Base-by-base conservation (phyloP, 2,888 invertebrate genomes). In the Drosophila vallismaia region DNA sequence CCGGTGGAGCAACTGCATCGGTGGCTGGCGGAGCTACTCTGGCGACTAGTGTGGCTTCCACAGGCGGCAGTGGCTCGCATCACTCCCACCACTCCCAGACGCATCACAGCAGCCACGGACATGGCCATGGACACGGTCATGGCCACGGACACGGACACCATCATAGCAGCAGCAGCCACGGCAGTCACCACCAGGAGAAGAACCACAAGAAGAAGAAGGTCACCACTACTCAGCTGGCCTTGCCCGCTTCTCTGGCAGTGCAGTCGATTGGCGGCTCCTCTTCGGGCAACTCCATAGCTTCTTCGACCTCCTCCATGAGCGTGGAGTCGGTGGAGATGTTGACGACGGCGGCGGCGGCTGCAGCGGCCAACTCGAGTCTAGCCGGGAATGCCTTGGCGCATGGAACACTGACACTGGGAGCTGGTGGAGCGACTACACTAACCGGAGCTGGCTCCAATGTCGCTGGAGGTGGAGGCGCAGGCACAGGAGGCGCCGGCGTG, bases 291-390 rank as follows among this genome's bases (percentile, higher is more conserved):
- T 87, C 87, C 4, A 62, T 90, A 14, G 80, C 89, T 7, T 89
- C 91, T 4, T 89, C 90, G 3, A 80, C 90, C n/a, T 89, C 87
- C 10, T 89, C 88, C 8, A 79, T 86, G 62, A 90, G 84, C 51
- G 86, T 87, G 3, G 90, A 91, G 4, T 87, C 89, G 0, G 79
- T 82, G 38, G 90, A 89, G 40, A 78, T 89, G 75, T 45, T 89
- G 3, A 50, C 84, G 1, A 68, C 42, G 19, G 68, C 78, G 1
- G 8, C 71, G 8, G 44, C 44, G 14, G 68, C 77, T 2, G 24
- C 67, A 6, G 54, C 75, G 3, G 67, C 75, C 10, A 67, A 75
- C 9, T 64, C 78, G 6, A 72, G 77, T 77, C 44, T 66, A 2
- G 28, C 45, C 5, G 58, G 19, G 10, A 29, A 28, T 4, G 44